Base-by-base conservation (phyloP, 2,113 vertebrate species). In the Sorex fumeus region DNA sequence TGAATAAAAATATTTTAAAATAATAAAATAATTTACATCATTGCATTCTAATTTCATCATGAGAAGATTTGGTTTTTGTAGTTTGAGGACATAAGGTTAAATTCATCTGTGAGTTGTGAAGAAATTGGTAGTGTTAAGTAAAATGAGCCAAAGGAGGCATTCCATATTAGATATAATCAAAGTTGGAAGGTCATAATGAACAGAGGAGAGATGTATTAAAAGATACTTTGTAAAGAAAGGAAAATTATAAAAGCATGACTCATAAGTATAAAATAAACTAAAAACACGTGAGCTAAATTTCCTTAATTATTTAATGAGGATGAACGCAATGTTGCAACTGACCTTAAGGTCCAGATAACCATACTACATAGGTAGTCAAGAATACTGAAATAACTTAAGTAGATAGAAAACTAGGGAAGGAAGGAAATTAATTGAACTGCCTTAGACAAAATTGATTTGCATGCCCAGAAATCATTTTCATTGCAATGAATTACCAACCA, bases 221-320 rank as follows among this genome's bases (percentile, higher is more conserved):
- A 18, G 84, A 82, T 64, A 28, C 30, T 6, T 32, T 18, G 45
- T 34, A 50, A 90, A n/a, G 67, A 70, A 70, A 13, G 15, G 43
- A 71, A 92, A 79, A 32, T 92, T 30, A 69, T 87, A 19, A 81
- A 66, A 67, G 93, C 25, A 67, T 86, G 36, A 76, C 71, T 84
- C 60, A 6, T 78, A 82, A 50, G 77, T 83, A 75, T 67, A 47
- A 86, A 92, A 57, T 89, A 50, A 77, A 45, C 12, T 82, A 43
- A 47, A 88, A 34, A 70, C 25, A 85, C 62, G 64, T 50, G 47
- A 57, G 53, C 21, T 21, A 21, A 72, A 8, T 78, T 76, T 53
- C 67, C 72, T 30, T 66, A 66, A 66, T 62, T 28, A 66, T 28
- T 70, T 70, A 70, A 70, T 70, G 19, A 13, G 6, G 32, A 92